Evolutionary conservation across 37 sponge, comb jelly and placozoan species (phyloP), one percentile per base, ranked within the genome.

Genomic region (Hexactinellida sp.): DNA sequence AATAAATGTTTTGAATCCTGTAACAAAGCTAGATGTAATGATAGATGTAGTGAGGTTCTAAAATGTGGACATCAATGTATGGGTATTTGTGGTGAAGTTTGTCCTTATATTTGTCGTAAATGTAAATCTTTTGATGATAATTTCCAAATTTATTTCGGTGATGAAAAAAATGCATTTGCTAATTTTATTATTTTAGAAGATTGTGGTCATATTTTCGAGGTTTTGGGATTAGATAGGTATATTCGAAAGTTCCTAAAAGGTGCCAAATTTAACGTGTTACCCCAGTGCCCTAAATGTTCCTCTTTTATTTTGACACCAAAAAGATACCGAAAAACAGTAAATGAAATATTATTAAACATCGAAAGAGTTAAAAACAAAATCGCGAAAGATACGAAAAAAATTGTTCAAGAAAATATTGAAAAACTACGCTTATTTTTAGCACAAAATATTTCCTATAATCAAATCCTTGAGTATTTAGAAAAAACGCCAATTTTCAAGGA

Each of bases 1-100:
- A 83, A 71, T 35, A 84, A 30, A 52, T 94, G 95, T 92, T 91
- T 90, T 38, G 90, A 92, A 82, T 24, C 47, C 23, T 94, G 95
- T 54, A 76, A 91, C 83, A 90, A 93, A 30, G 91, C 89, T 10
- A 83, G 84, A 37, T 95, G 95, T 87, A 34, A 93, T 38, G 36
- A 37, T 16, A 86, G 90, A 0, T 93, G 93, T 37, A 21, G 0
- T 19, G 76, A 88, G 82, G 1, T 24, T 16, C 36, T 94, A 41
- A 86, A 82, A 36, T 95, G 95, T 90, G 85, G 86, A 5, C 95
- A 95, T 37, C 88, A 47, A 0, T 95, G 95, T 55, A 93, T 95
- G 88, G 95, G 95, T 0, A 86, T 93, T 0, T 95, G 95, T 91
- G 95, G 95, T n/a, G 95, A 95, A 54, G 38, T 55, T 9, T 95